Conservation (phyloP, 2,888 invertebrate genomes). For the Netelia virgata region DNA sequence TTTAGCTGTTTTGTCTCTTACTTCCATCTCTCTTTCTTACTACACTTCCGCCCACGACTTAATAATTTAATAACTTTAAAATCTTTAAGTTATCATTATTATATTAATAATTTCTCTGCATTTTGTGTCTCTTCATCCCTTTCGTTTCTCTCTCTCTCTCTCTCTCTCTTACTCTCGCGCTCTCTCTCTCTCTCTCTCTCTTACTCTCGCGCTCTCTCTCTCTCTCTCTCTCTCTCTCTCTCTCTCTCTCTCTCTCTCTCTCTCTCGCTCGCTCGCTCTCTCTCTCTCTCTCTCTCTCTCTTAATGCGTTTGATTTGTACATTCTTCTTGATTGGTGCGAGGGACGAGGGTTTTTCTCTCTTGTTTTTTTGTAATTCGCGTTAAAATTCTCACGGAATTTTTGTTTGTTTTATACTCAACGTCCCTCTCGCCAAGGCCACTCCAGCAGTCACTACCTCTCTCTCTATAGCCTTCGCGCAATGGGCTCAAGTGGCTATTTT, state of each 20-base stretch:
- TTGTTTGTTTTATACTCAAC: constrained; percentile 32
- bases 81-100: constrained; percentile 81
- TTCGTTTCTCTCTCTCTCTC: constrained; percentile 19
- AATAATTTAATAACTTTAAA: constrained; percentile 84
- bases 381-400: constrained; percentile 6
- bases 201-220: constrained; percentile 6
- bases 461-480: constrained; percentile 52
- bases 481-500: constrained; percentile 57
- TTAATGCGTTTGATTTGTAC: constrained; percentile 83
- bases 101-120: constrained; percentile 83
- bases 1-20: constrained; percentile 52
- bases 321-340: constrained; percentile 81
- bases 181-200: background rate
- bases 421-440: constrained; percentile 66
- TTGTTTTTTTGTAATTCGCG: constrained; percentile 36
- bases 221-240: constrained; percentile 24
- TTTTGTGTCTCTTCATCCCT: constrained; percentile 61
- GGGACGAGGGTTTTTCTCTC: constrained; percentile 70
- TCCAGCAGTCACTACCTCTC: constrained; percentile 57
- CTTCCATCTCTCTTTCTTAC: constrained; percentile 46
- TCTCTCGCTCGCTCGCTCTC: constrained; percentile 58
- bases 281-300: constrained; percentile 73
- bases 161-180: constrained; percentile 23
- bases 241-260: constrained; percentile 26
- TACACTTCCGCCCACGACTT: constrained; percentile 67